Percentiles rank a stretch among this genome's conserved stretches.
Conservation (phyloP, 2,113 vertebrate species). For the Hystrix cristata region DNA sequence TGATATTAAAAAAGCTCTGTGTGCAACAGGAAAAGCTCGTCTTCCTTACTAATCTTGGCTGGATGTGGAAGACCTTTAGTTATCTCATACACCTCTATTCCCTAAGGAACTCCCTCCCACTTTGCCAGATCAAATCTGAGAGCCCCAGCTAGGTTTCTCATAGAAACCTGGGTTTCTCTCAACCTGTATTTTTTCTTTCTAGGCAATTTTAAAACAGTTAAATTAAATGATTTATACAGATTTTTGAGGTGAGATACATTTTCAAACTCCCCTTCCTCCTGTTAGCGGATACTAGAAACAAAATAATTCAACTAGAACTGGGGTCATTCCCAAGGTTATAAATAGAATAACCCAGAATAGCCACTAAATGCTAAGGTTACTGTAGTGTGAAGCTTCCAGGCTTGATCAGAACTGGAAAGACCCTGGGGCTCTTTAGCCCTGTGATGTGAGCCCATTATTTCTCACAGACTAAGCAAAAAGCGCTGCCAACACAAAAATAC, state of each 20-base stretch:
- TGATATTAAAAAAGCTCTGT: constrained; percentile 86
- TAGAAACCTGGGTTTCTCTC: neutral
- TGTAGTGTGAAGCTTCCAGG: neutral
- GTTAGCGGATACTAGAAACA: neutral
- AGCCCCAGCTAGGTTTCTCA: neutral
- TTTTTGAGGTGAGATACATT: neutral
- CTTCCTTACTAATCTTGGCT: neutral
- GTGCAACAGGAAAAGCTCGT: constrained; percentile 73
- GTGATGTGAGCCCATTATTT: neutral
- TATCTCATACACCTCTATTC: neutral
- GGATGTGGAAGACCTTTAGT: neutral
- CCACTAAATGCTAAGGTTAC: neutral
- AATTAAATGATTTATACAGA: neutral
- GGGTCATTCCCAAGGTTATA: neutral
- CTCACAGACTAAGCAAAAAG: neutral
- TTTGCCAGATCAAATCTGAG: neutral
- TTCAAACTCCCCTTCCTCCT: neutral
- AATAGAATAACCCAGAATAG: constrained; percentile 29
- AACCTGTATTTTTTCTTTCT: neutral
- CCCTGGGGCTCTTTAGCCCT: neutral
- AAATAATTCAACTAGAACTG: neutral
- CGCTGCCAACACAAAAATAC: neutral
- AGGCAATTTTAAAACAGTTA: neutral
- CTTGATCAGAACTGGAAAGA: neutral
- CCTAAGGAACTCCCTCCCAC: neutral